Conservation (phyloP, 1,140 invertebrate species). For the Cotesia vestalis region DNA sequence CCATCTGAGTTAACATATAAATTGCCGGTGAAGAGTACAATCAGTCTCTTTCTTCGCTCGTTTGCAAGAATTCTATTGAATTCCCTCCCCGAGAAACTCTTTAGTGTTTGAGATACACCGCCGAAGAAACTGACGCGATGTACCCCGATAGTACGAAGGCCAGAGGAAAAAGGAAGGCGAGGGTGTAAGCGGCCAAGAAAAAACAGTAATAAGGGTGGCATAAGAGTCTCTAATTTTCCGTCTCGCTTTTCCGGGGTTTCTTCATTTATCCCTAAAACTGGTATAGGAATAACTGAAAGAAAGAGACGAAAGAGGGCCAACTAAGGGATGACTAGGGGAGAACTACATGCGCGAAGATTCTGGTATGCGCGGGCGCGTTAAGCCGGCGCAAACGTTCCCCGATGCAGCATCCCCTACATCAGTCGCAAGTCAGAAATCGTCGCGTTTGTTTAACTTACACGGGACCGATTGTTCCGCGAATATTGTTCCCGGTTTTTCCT, state of each 20-base stretch:
- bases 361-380: constrained; percentile 55
- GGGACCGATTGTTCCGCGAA: not conserved
- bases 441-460: constrained; percentile 50
- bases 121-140: too few species aligned
- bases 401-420: constrained; percentile 59
- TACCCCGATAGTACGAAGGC: too few species aligned
- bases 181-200: constrained; percentile 42
- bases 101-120: constrained; percentile 55
- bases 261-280: constrained; percentile 3
- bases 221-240: not conserved
- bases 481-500: not conserved
- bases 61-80: constrained; percentile 54
- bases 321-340: too few species aligned
- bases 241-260: not conserved
- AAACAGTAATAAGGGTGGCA: constrained; percentile 36
- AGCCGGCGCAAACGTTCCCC: constrained; percentile 59
- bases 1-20: not conserved
- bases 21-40: constrained; percentile 5
- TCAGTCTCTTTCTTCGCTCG: constrained; percentile 13
- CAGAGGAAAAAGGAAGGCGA: constrained; percentile 42
- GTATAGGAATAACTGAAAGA: too few species aligned
- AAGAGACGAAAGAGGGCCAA: too few species aligned
- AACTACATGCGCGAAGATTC: constrained; percentile 40
- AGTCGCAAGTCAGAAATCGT: constrained; percentile 63
- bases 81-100: constrained; percentile 58